phyloP scores from a whole-genome alignment of 2,888 invertebrate species.

The Cybosia mesomella region DNA sequence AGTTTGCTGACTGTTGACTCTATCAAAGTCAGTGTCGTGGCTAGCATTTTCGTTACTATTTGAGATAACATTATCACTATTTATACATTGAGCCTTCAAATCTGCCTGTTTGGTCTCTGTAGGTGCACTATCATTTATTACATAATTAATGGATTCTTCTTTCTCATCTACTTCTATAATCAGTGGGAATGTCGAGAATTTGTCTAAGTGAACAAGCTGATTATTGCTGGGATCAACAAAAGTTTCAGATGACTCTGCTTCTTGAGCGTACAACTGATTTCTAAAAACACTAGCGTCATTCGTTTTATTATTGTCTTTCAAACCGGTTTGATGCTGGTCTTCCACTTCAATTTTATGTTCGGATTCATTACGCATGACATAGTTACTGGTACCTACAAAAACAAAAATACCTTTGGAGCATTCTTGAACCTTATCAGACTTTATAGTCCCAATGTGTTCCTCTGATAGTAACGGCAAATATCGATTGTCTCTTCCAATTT shows the following conservation, averaged over 20 bases:
- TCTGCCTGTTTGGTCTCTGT: conserved; percentile 2
- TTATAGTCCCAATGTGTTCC: background rate
- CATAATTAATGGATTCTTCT: background rate
- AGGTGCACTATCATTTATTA: background rate
- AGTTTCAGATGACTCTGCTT: background rate
- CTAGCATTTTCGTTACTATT: background rate
- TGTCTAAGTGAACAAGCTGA: background rate
- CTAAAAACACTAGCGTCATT: no score
- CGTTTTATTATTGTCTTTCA: background rate
- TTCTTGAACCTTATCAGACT: background rate
- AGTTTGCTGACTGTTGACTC: background rate
- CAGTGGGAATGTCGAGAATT: background rate
- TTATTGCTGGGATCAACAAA: background rate
- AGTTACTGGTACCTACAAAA: background rate
- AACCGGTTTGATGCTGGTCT: background rate
- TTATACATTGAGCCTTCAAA: background rate
- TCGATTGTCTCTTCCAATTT: background rate
- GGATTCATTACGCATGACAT: background rate
- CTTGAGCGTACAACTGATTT: no score
- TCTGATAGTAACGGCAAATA: no score
- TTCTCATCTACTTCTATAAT: background rate
- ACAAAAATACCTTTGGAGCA: background rate
- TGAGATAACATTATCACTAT: conserved; percentile 3
- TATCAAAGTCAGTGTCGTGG: background rate
- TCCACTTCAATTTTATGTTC: background rate